Evolutionary conservation across 2,797 vertebrate genomes (phyloP).

Genomic region (Alouatta caraya): DNA sequence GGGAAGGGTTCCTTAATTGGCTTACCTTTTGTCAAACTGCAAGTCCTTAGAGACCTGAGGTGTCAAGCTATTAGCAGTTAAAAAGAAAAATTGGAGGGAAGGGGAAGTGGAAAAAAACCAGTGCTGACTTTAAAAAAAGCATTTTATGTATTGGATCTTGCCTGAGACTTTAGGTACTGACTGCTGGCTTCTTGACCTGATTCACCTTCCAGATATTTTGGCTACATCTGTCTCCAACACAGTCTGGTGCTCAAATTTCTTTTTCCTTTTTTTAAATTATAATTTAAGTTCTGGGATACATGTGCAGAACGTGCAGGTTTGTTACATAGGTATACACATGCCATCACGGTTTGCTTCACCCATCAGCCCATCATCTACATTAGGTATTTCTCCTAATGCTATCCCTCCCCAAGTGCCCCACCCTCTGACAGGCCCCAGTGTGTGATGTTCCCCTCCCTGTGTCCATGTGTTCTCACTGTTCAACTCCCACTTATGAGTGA

Average conservation of each 20-base stretch:
- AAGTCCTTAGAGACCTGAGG: neutral
- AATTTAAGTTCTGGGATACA: no score
- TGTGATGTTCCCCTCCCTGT: no score
- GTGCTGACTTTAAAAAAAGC: neutral
- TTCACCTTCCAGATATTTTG: neutral
- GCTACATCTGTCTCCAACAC: neutral
- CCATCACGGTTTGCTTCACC: no score
- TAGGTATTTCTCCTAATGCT: no score
- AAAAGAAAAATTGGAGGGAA: neutral
- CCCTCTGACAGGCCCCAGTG: no score
- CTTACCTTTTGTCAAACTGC: neutral
- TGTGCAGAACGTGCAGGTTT: no score
- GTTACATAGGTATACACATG: no score
- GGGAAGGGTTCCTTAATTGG: neutral
- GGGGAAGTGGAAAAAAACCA: neutral
- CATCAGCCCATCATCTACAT: no score
- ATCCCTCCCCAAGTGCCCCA: no score
- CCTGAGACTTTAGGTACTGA: neutral
- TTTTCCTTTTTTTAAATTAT: no score
- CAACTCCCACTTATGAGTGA: no score
- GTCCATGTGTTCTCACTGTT: no score
- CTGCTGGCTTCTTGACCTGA: neutral
- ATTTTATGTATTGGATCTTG: neutral
- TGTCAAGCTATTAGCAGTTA: neutral
- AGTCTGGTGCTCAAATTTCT: neutral